Evolutionary conservation across 2,888 invertebrate species (phyloP).

Genomic region (Phalangium opilio): DNA sequence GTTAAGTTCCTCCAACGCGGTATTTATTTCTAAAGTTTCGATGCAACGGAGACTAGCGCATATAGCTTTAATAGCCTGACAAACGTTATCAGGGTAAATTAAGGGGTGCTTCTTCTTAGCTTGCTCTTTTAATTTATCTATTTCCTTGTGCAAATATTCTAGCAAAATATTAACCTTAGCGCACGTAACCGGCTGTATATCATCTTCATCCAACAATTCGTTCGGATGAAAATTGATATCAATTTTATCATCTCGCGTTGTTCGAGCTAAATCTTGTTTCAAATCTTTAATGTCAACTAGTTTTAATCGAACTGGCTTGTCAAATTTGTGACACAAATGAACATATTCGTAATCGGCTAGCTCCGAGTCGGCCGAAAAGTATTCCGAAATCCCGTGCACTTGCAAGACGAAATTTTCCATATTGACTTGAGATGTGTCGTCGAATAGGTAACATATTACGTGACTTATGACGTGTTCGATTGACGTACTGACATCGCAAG

Average conservation of each 20-base stretch:
- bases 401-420: constrained; percentile 48
- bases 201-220: constrained; percentile 60
- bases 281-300: constrained; percentile 44
- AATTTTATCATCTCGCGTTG: constrained; percentile 52
- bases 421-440: constrained; percentile 21
- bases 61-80: constrained; percentile 82
- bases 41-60: constrained; percentile 74
- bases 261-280: constrained; percentile 38
- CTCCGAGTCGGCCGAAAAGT: constrained; percentile 63
- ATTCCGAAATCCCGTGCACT: constrained; percentile 78
- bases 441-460: constrained; percentile 30
- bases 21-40: constrained; percentile 71
- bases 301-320: constrained; percentile 65
- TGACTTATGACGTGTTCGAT: constrained; percentile 34
- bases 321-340: constrained; percentile 79
- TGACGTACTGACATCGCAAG: constrained; percentile 47
- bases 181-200: constrained; percentile 55
- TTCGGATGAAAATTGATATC: constrained; percentile 59
- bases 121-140: constrained; percentile 30
- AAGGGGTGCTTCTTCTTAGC: constrained; percentile 33
- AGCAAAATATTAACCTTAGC: constrained; percentile 70
- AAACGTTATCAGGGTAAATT: constrained; percentile 39
- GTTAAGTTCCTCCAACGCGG: constrained; percentile 45
- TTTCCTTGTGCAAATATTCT: constrained; percentile 41
- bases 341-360: constrained; percentile 84